Evolutionary conservation across 2,888 invertebrate species (phyloP).

Genomic region (Falcaria lacertinaria): DNA sequence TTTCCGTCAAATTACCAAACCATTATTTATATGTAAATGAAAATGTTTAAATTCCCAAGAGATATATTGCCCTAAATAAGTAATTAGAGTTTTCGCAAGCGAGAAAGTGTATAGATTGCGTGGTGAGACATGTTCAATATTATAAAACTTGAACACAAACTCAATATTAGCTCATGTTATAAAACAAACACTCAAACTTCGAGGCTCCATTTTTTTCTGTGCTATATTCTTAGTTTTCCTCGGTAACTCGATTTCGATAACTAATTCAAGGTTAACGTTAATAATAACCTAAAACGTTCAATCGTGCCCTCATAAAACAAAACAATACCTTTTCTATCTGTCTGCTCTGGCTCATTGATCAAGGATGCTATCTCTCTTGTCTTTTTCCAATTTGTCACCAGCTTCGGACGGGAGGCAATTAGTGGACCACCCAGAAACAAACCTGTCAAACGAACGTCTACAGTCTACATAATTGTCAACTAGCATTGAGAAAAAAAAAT

Average conservation of each 20-base stretch:
- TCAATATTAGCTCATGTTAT: too few relatives aligned
- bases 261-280: too few relatives aligned
- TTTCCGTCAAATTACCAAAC: conserved; percentile 52
- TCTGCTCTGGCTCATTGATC: conserved; percentile 24
- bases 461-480: conserved; percentile 31
- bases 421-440: conserved; percentile 49
- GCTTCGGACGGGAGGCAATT: conserved; percentile 41
- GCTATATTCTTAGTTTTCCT: too few relatives aligned
- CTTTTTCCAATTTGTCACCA: conserved; percentile 49
- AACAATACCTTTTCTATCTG: conserved; percentile 3
- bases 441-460: conserved; percentile 29
- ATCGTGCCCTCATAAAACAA: background rate
- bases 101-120: too few relatives aligned
- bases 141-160: too few relatives aligned
- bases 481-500: conserved; percentile 9
- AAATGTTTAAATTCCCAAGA: conserved; percentile 36
- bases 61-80: conserved; percentile 4
- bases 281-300: background rate
- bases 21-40: conserved; percentile 63
- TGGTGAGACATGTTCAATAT: background rate
- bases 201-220: too few relatives aligned
- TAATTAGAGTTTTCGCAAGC: too few relatives aligned
- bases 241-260: background rate
- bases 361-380: conserved; percentile 37
- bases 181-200: too few relatives aligned